Percentiles rank a stretch among this genome's conserved stretches.
These are phyloP conservation scores for Melanotaenia pygmaea DNA, from an alignment of 2,797 vertebrate genomes.

Conservation along the genomic window DNA sequence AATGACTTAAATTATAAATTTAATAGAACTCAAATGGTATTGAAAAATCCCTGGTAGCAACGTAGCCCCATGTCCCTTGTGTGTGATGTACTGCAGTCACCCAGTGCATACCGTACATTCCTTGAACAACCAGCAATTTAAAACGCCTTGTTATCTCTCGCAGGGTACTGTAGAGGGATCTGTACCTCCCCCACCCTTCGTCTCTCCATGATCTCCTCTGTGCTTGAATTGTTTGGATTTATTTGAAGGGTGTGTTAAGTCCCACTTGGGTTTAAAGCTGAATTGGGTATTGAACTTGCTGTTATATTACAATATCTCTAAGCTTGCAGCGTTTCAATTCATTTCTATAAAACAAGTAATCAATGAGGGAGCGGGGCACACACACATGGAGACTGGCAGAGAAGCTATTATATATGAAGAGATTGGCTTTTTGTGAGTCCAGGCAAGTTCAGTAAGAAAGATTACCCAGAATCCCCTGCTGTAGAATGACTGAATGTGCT, in stretches of 20 bases:
- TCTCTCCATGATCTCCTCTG: not conserved
- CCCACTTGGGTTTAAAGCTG: slow-evolving; percentile 61
- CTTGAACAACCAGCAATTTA: slow-evolving; percentile 57
- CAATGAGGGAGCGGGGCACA: slow-evolving; percentile 36
- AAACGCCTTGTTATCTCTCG: slow-evolving; percentile 64
- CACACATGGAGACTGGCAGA: slow-evolving; percentile 21
- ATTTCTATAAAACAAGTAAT: slow-evolving; percentile 65
- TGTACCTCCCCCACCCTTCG: not conserved
- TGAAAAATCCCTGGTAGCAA: slow-evolving; percentile 18
- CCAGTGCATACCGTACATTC: slow-evolving; percentile 67
- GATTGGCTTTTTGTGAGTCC: slow-evolving; percentile 39
- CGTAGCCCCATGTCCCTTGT: slow-evolving; percentile 2
- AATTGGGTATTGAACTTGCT: slow-evolving; percentile 58
- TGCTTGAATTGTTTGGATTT: slow-evolving; percentile 64
- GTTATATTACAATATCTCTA: slow-evolving; percentile 50
- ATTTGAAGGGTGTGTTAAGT: slow-evolving; percentile 67
- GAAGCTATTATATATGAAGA: slow-evolving; percentile 28
- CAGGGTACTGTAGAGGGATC: slow-evolving; percentile 29
- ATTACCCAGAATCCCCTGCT: slow-evolving; percentile 50
- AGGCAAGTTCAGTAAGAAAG: slow-evolving; percentile 12
- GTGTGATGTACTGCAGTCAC: slow-evolving; percentile 33
- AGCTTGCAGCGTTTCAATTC: slow-evolving; percentile 56
- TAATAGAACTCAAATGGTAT: too few species aligned
- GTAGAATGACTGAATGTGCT: slow-evolving; percentile 26
- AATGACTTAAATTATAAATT: too few species aligned